Conservation (phyloP, 37 sponge, comb jelly and placozoan genomes). For the Geodia barretti region DNA sequence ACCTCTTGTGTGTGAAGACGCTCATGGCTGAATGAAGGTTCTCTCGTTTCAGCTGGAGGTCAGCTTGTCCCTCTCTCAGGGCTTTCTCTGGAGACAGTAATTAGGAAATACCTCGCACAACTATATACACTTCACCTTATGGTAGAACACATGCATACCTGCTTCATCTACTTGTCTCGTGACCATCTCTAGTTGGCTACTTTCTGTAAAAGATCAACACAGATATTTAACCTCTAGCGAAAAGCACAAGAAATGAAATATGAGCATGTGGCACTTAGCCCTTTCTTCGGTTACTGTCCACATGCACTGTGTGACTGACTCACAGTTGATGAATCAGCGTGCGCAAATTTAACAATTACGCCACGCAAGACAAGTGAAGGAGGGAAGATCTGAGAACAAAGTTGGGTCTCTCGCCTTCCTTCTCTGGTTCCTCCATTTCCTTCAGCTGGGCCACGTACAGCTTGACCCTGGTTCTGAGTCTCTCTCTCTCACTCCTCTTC, state of each 20-base stretch:
- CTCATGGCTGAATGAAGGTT: no score
- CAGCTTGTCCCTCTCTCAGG: slow-evolving; percentile 30
- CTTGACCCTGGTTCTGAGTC: slow-evolving; percentile 10
- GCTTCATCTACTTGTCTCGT: neutral
- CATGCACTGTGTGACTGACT: neutral
- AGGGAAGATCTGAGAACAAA: no score
- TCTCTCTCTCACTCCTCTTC: slow-evolving; percentile 34
- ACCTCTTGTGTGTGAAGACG: no score
- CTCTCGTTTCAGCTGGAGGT: neutral
- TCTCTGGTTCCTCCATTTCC: slow-evolving; percentile 14
- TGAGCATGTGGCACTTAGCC: no score
- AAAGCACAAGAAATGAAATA: neutral
- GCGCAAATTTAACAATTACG: no score
- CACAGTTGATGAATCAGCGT: no score
- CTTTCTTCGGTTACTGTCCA: neutral
- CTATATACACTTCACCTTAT: neutral
- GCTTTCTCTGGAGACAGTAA: no score
- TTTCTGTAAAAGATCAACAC: no score
- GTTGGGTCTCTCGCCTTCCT: no score
- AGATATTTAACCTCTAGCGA: no score
- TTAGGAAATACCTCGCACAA: no score
- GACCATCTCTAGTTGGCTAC: neutral
- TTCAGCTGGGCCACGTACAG: slow-evolving; percentile 23
- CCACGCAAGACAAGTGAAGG: no score
- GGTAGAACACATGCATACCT: neutral